Evolutionary conservation across 2,797 vertebrate genomes (phyloP).

Genomic region (Pteronotus mesoamericanus): DNA sequence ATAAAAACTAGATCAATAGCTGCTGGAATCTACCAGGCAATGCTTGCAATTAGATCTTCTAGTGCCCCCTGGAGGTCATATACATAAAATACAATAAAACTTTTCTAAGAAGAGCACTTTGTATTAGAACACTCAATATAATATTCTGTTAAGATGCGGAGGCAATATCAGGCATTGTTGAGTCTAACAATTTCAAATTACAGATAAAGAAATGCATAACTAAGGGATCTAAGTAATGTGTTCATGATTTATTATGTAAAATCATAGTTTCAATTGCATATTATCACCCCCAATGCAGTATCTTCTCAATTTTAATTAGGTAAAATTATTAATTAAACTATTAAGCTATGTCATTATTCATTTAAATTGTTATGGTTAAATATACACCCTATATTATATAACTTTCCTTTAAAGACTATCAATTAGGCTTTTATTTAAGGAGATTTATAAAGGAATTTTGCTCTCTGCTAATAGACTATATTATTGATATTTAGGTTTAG

Average conservation of each 20-base stretch:
- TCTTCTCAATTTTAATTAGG: not conserved
- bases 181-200: not conserved
- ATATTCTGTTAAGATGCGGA: not conserved
- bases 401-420: not conserved
- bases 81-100: conserved; percentile 38
- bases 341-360: conserved; percentile 17
- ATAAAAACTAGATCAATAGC: conserved; percentile 76
- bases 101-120: conserved; percentile 28
- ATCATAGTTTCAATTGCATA: not conserved
- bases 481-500: not conserved
- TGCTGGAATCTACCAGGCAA: conserved; percentile 52
- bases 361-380: not conserved
- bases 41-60: conserved; percentile 80
- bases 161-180: not conserved
- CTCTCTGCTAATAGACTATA: not conserved
- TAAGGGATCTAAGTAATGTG: not conserved
- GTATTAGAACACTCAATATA: not conserved
- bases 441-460: conserved; percentile 1
- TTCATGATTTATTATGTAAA: not conserved
- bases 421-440: conserved; percentile 35
- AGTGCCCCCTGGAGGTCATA: conserved; percentile 83
- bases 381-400: not conserved
- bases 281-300: conserved; percentile 16
- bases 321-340: conserved; percentile 33
- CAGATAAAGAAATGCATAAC: not conserved